phyloP scores from a whole-genome alignment of 2,113 vertebrate species.

The Poeciliopsis turrubarensis region DNA sequence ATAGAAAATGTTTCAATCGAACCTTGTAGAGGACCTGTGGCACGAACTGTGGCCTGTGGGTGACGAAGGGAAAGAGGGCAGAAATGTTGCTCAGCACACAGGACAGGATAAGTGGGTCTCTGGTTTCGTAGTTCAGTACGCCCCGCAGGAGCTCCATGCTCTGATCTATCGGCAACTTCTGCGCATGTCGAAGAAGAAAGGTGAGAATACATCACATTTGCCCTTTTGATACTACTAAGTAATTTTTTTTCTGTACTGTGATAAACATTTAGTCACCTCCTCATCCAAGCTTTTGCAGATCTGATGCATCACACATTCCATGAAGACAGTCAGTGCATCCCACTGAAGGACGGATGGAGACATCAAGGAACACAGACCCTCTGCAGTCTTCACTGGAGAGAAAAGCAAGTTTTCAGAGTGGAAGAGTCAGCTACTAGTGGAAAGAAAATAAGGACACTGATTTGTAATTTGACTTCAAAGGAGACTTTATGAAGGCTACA shows the following conservation, averaged over 20 bases:
- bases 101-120: conserved; percentile 93
- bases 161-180: conserved; percentile 88
- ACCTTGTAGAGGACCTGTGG: conserved; percentile 93
- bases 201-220: neutral
- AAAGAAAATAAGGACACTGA: neutral
- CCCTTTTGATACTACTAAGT: neutral
- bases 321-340: conserved; percentile 96
- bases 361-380: conserved; percentile 87
- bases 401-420: neutral
- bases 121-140: conserved; percentile 89
- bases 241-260: neutral
- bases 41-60: conserved; percentile 84
- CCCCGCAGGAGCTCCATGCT: conserved; percentile 90
- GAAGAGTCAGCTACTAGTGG: neutral
- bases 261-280: conserved; percentile 79
- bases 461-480: neutral
- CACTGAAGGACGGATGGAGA: conserved; percentile 92
- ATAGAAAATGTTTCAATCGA: neutral
- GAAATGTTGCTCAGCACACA: conserved; percentile 94
- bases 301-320: conserved; percentile 88
- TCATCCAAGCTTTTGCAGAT: conserved; percentile 88
- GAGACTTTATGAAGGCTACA: neutral
- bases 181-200: conserved; percentile 12
- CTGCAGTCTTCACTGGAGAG: conserved; percentile 81
- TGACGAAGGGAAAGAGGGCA: conserved; percentile 90